phyloP scores from a whole-genome alignment of 2,888 invertebrate genomes.

The Stenotaenia linearis region DNA sequence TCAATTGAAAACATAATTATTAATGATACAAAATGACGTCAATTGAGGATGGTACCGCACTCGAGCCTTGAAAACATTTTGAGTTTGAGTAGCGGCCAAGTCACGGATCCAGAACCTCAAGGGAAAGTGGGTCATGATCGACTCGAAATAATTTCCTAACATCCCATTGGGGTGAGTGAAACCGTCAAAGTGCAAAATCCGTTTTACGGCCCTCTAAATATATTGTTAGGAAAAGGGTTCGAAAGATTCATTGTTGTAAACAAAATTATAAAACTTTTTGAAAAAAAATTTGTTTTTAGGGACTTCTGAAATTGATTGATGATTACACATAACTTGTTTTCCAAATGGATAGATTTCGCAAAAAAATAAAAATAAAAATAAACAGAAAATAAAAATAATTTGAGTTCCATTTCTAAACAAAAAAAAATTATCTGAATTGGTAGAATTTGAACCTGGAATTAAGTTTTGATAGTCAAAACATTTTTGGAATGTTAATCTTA shows the following conservation, averaged over 20 bases:
- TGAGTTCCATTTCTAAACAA: no score
- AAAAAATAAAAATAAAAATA: background rate
- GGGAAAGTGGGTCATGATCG: slow-evolving; percentile 26
- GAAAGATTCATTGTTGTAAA: background rate
- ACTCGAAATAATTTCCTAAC: slow-evolving; percentile 17
- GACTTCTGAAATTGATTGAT: background rate
- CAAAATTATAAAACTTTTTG: background rate
- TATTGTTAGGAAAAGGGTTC: background rate
- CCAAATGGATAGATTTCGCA: background rate
- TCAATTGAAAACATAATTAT: background rate
- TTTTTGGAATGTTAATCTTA: background rate
- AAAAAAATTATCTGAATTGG: background rate
- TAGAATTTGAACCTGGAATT: background rate
- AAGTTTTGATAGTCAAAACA: background rate
- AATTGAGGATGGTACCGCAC: background rate
- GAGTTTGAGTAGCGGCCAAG: slow-evolving; percentile 20
- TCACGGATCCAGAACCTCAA: slow-evolving; percentile 19
- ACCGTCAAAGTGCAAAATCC: slow-evolving; percentile 26
- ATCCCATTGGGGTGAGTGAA: slow-evolving; percentile 26
- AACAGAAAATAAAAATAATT: background rate
- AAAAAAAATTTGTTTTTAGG: background rate
- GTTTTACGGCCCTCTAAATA: background rate
- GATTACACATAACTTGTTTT: background rate
- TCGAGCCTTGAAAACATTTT: slow-evolving; percentile 2
- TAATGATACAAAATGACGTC: background rate